Evolutionary conservation across 2,113 vertebrate genomes (phyloP), one percentile per base, ranked within the genome.

Genomic region (Condylura cristata): DNA sequence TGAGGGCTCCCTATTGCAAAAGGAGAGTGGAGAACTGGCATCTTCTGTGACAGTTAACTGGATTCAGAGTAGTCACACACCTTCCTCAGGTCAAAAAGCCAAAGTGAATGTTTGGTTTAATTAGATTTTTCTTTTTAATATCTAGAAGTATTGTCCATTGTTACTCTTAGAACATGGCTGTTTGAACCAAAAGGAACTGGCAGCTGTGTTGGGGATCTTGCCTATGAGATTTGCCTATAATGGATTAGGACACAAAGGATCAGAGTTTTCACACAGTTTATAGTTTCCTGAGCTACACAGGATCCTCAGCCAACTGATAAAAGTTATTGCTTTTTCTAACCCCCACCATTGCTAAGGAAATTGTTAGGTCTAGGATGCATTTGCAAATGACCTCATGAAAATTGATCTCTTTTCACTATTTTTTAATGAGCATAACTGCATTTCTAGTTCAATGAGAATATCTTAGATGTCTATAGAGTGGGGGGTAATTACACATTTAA

Each of bases 41-140:
- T 58, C 63, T 78, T 72, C 39, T 10, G 11, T 83, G 70, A 48
- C 60, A 28, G 46, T 9, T 86, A 44, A n/a, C 28, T 46, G 34
- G 56, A 48, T 53, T 78, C 34, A 53, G 32, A 75, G 68, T 10
- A 75, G 39, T 28, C n/a, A n/a, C 5, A 11, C 18, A 28, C 44
- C 34, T 56, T 56, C 41, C 12, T 53, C 34, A 17, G 78, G 44
- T 71, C 53, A 78, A 6, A 83, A 72, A 63, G n/a, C 34, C 20
- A 78, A 3, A 4, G 32, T 46, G 20, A 20, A 63, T 71, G 26
- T 71, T 76, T 87, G 37, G n/a, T 72, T 90, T 71, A 30, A 16
- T 88, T 79, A 32, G 65, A 58, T 71, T 78, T 68, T 88, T 79
- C 18, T 79, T 90, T 74, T 82, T 66, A 32, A 53, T 86, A 51